Evolutionary conservation across 2,113 vertebrate species (phyloP), one percentile per base, ranked within the genome.

Genomic region (Istiophorus platypterus): DNA sequence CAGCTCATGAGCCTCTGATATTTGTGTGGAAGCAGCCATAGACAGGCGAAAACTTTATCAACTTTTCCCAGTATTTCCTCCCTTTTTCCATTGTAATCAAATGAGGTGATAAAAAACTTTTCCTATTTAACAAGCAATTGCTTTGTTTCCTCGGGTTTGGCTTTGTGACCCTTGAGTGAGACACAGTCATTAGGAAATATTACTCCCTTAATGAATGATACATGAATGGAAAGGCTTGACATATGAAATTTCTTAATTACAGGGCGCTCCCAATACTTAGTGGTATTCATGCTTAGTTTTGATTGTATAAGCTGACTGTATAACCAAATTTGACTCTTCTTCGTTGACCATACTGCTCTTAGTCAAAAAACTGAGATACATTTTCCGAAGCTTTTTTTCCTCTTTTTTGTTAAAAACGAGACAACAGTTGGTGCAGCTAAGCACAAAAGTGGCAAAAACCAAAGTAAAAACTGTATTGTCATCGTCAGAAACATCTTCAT

Each of bases 51-150:
- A n/a, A 1, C 54, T 72, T 76, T 86, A 70, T 79, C 29, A 56
- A 58, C 45, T 22, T 80, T 87, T 52, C 0, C 20, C 72, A 75
- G 80, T 24, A 76, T 84, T 84, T 87, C 76, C 85, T 82, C 54
- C 54, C 42, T 68, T 71, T 24, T 72, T 72, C 64, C 47, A 42
- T n/a, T 62, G 73, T 86, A 69, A 82, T 76, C 2, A 57, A 72
- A 82, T 45, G 10, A 2, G 31, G 24, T 75, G 52, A 82, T 59
- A 64, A 69, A 70, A 71, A 66, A 56, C 49, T 0, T 61, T 88
- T 80, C 68, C 72, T 54, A n/a, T 87, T 74, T 73, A 73, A 70
- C 20, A 47, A n/a, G 45, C 18, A 22, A 37, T 61, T 74, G 20
- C 79, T 69, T 80, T 85, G 47, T 88, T 72, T 84, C 54, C 59